These are phyloP conservation scores for Pseudobourletiella spinata DNA, from an alignment of 1,140 invertebrate species.

Conservation along the genomic window DNA sequence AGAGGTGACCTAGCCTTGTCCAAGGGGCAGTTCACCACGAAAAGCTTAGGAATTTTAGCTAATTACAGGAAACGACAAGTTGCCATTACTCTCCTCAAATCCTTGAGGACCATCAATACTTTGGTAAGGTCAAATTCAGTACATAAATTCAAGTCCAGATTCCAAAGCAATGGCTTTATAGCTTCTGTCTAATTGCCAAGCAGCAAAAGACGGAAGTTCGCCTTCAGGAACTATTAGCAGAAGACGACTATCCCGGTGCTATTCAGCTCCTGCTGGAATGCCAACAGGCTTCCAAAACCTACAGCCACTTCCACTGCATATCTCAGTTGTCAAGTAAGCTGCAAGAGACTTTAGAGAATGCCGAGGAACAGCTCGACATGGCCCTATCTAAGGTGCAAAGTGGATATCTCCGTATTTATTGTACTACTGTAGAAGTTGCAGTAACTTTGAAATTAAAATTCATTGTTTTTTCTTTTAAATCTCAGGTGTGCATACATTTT, in stretches of 20 bases:
- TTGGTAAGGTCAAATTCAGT: constrained; percentile 48
- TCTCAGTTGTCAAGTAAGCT: constrained; percentile 74
- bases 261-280: constrained; percentile 81
- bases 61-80: constrained; percentile 78
- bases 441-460: background rate
- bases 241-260: constrained; percentile 78
- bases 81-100: constrained; percentile 63
- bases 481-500: constrained; percentile 61
- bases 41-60: constrained; percentile 74
- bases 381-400: constrained; percentile 64
- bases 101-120: constrained; percentile 69
- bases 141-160: too few relatives aligned
- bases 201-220: constrained; percentile 73
- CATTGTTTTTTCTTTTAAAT: too few relatives aligned
- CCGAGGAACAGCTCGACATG: constrained; percentile 82
- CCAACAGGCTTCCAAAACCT: constrained; percentile 67
- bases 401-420: background rate
- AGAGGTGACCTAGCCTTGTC: constrained; percentile 61
- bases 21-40: constrained; percentile 68
- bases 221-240: constrained; percentile 66
- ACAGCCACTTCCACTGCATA: constrained; percentile 76
- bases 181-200: too few relatives aligned
- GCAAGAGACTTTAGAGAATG: constrained; percentile 81
- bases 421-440: background rate
- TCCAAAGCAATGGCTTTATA: too few relatives aligned